A percentile compares a stretch with the other conserved stretches of the same genome.
phyloP scores from a whole-genome alignment of 2,888 invertebrate species.

The Drymonia ruficornis region DNA sequence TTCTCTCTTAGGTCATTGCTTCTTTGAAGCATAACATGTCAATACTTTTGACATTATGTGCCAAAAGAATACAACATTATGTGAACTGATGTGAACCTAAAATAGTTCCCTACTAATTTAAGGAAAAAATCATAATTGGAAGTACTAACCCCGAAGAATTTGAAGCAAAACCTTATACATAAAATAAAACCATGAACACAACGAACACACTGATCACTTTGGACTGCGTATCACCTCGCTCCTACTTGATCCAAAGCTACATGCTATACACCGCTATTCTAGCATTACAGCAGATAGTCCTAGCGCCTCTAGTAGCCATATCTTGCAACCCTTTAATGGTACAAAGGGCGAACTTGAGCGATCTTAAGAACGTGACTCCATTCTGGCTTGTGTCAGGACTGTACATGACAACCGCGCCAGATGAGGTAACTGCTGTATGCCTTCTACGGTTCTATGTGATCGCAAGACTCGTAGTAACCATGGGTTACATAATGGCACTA shows the following conservation, averaged over 20 bases:
- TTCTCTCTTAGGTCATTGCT: no score
- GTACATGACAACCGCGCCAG: slow-evolving; percentile 56
- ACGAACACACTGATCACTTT: background rate
- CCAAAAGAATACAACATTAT: no score
- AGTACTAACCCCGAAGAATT: no score
- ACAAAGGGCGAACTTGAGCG: slow-evolving; percentile 55
- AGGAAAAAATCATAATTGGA: no score
- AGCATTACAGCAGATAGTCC: slow-evolving; percentile 41
- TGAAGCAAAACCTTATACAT: background rate
- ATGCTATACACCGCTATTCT: slow-evolving; percentile 38
- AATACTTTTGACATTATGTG: no score
- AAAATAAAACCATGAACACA: background rate
- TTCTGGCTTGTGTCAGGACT: slow-evolving; percentile 64
- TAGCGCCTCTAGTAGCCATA: slow-evolving; percentile 48
- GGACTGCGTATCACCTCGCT: slow-evolving; percentile 2
- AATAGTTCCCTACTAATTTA: no score
- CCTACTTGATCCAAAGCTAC: slow-evolving; percentile 37
- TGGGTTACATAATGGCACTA: slow-evolving; percentile 45
- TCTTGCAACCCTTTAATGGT: slow-evolving; percentile 46
- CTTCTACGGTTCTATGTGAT: slow-evolving; percentile 46
- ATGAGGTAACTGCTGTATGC: slow-evolving; percentile 34
- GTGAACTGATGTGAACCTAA: no score
- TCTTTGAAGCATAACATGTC: no score
- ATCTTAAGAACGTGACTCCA: slow-evolving; percentile 59
- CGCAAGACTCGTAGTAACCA: slow-evolving; percentile 47